Base-by-base conservation (phyloP, 2,888 invertebrate species). In the Lepidocyrtoides sp. region DNA sequence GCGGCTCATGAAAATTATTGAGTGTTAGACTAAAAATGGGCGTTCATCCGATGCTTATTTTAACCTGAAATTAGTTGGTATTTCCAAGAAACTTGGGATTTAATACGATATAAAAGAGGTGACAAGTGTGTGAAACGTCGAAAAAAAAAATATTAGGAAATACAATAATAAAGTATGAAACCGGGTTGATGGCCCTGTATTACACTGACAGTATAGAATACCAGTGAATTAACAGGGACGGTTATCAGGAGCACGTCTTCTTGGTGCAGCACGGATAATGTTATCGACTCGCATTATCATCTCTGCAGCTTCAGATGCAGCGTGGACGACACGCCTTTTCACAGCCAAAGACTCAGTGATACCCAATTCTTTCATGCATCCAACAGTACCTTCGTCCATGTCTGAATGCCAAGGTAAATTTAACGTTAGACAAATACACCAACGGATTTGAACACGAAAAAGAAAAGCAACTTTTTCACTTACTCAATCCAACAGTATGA, bases 251-350 rank as follows among this genome's bases (percentile, higher is more conserved):
- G 97, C 97, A 92, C 99, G 97, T 95, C 97, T 97, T 93, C 98
- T 97, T 8, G 98, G 98, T 41, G 98, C 98, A 10, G 98, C 97
- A 95, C 97, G 98, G 92, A 99, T 97, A 94, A 99, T 99, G 95
- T 99, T 97, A 95, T 99, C 99, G 0, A 99, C 99, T 86, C 99
- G 97, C 23, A 99, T 96, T 94, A 99, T 99, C 98, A 99, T 99
- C 96, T 99, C 99, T 0, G 99, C 99, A 0, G 99, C 99, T 95
- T 99, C 99, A 0, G 98, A 96, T 0, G 99, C 99, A 7, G 99
- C 98, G 91, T 98, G 95, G 85, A 99, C 96, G 77, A 99, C 99
- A 95, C 99, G 99, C 44, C 98, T 96, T 95, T 99, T 99, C 7
- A 99, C 99, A 41, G 98, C 98, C 96, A 97, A 99, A 0, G 99